phyloP scores from a whole-genome alignment of 2,113 vertebrate genomes.

The Austrofundulus limnaeus region DNA sequence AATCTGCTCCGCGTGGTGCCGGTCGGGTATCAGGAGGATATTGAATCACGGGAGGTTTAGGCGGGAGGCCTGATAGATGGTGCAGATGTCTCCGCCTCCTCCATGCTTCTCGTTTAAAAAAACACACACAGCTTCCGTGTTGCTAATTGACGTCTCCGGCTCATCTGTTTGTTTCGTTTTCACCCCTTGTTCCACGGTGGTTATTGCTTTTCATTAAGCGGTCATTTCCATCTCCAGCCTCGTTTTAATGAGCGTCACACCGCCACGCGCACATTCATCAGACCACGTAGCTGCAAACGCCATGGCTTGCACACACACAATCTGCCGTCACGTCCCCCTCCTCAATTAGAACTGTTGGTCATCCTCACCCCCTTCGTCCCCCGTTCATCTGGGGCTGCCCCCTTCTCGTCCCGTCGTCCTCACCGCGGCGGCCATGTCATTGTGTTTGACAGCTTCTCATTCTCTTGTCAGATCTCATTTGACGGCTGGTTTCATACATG shows the following conservation, averaged over 20 bases:
- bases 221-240: slow-evolving; percentile 70
- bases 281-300: slow-evolving; percentile 2
- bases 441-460: slow-evolving; percentile 96
- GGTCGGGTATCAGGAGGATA: slow-evolving; percentile 58
- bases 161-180: slow-evolving; percentile 49
- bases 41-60: slow-evolving; percentile 65
- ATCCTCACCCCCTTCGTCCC: slow-evolving; percentile 47
- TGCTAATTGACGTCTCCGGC: slow-evolving; percentile 48
- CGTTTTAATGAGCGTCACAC: slow-evolving; percentile 84
- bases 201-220: slow-evolving; percentile 75
- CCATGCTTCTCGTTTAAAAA: slow-evolving; percentile 36
- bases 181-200: slow-evolving; percentile 43
- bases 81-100: slow-evolving; percentile 12
- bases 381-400: slow-evolving; percentile 30
- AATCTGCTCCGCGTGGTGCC: slow-evolving; percentile 29
- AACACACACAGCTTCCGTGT: not conserved
- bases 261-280: slow-evolving; percentile 63
- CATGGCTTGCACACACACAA: too few relatives aligned
- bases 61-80: slow-evolving; percentile 60
- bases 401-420: slow-evolving; percentile 44
- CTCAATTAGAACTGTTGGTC: slow-evolving; percentile 68
- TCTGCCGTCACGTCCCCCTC: slow-evolving; percentile 60
- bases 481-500: slow-evolving; percentile 51
- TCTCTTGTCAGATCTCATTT: slow-evolving; percentile 90
- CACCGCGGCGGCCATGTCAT: slow-evolving; percentile 83